Conservation (phyloP, 2,113 vertebrate genomes). For the Rhea pennata region DNA sequence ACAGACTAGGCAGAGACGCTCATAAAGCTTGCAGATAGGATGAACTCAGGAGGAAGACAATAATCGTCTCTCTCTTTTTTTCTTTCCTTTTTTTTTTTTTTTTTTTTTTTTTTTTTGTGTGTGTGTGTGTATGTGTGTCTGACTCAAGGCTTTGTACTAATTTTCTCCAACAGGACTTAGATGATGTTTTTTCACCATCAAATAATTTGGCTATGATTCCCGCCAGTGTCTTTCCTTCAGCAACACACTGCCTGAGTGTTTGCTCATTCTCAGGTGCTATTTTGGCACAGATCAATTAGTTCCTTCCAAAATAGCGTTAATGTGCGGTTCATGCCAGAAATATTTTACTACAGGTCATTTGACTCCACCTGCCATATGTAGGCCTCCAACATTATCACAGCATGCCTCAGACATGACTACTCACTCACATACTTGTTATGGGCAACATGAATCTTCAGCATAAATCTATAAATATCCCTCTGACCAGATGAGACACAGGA, state of each 20-base stretch:
- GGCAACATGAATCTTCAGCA: not conserved
- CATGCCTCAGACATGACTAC: not conserved
- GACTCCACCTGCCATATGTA: not conserved
- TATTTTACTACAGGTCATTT: not conserved
- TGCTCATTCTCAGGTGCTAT: not conserved
- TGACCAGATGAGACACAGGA: not conserved
- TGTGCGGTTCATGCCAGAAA: not conserved
- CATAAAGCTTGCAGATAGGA: not conserved
- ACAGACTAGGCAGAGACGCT: not conserved
- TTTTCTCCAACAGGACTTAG: not conserved
- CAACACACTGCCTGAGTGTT: not conserved
- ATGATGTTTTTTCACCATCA: not conserved
- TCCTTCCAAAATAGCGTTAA: not conserved
- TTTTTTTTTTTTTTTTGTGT: too few species aligned
- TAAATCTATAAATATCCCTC: not conserved
- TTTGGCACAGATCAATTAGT: not conserved
- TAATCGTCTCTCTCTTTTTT: too few species aligned
- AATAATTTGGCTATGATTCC: not conserved
- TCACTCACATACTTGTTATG: not conserved
- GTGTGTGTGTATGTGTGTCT: not conserved
- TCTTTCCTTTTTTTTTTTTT: too few species aligned
- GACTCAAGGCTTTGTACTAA: not conserved
- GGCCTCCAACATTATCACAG: not conserved
- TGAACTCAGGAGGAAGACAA: not conserved
- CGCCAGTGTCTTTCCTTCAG: not conserved